A percentile compares a stretch with the other conserved stretches of the same genome.
Conservation (phyloP, 2,113 vertebrate species). For the Alces alces region DNA sequence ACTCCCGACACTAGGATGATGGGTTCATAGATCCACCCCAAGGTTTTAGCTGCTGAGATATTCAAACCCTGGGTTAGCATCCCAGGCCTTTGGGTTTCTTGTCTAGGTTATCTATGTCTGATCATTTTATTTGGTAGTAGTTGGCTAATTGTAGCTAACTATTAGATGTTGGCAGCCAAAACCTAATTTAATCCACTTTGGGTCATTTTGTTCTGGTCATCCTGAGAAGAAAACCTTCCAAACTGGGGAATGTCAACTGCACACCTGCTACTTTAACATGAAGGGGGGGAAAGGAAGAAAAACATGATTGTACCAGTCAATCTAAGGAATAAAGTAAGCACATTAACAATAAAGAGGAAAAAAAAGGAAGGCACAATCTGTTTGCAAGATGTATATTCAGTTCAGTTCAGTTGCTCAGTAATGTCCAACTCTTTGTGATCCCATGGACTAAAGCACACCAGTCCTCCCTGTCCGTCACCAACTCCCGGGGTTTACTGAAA, state of each 20-base stretch:
- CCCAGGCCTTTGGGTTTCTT: neutral
- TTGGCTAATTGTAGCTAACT: neutral
- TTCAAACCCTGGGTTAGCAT: neutral
- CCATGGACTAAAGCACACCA: neutral
- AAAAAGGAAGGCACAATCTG: neutral
- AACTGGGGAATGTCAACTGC: neutral
- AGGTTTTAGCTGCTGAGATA: neutral
- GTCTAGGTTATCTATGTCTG: neutral
- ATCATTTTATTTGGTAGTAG: neutral
- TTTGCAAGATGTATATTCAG: neutral
- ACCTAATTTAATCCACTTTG: neutral
- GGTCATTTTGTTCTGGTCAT: neutral
- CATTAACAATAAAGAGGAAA: neutral
- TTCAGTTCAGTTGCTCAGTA: neutral
- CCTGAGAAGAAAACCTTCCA: neutral
- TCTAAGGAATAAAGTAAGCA: neutral
- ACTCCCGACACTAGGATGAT: neutral
- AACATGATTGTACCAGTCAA: neutral
- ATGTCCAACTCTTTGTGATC: accelerated
- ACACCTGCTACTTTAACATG: neutral
- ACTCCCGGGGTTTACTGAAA: accelerated
- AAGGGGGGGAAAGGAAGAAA: neutral
- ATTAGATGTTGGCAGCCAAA: neutral
- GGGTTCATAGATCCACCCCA: neutral
- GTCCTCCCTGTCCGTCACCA: neutral